These are phyloP conservation scores for Aegotheles bennettii DNA, from an alignment of 2,113 vertebrate species.

Conservation along the genomic window DNA sequence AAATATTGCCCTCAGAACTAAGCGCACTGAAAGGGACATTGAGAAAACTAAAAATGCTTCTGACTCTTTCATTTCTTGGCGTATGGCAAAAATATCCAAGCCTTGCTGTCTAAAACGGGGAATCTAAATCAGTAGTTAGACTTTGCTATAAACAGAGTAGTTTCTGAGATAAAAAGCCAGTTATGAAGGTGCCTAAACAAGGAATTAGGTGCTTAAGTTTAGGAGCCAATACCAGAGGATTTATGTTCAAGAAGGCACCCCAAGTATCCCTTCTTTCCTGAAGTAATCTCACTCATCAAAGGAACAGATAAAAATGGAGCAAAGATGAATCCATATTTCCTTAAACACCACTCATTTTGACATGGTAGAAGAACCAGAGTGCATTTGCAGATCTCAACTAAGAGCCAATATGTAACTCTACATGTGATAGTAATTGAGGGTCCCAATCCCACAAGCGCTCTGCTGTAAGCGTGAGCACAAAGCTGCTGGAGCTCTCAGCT, in stretches of 20 bases:
- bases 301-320: neutral
- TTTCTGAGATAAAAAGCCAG: neutral
- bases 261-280: neutral
- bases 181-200: neutral
- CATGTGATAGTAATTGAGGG: slow-evolving; percentile 61
- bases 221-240: neutral
- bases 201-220: slow-evolving; percentile 2
- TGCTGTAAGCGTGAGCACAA: slow-evolving; percentile 36
- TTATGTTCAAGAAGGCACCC: neutral
- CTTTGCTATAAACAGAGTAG: neutral
- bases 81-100: neutral
- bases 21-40: neutral
- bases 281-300: slow-evolving; percentile 8
- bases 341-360: neutral
- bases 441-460: slow-evolving; percentile 41
- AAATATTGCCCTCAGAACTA: neutral
- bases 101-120: neutral
- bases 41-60: slow-evolving; percentile 5
- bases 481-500: slow-evolving; percentile 55
- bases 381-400: slow-evolving; percentile 49
- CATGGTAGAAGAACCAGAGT: slow-evolving; percentile 16
- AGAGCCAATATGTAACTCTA: slow-evolving; percentile 1
- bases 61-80: neutral
- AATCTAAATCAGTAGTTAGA: slow-evolving; percentile 24
- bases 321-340: neutral